A percentile compares a stretch with the other conserved stretches of the same genome.
phyloP scores from a whole-genome alignment of 2,888 invertebrate species.

The Xylota sylvarum region DNA sequence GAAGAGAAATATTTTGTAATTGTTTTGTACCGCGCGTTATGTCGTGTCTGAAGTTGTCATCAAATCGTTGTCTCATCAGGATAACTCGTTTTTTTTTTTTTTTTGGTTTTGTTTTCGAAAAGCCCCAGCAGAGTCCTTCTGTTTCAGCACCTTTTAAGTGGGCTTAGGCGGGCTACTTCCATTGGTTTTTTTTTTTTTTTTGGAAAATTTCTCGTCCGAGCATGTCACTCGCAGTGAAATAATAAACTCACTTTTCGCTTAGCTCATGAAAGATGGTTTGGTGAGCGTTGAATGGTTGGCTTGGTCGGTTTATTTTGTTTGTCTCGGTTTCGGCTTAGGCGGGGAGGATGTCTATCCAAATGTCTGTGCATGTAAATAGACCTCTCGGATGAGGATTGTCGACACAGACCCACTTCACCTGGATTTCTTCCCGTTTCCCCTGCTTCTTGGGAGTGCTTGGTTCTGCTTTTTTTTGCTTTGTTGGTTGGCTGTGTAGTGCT shows the following conservation, averaged over 20 bases:
- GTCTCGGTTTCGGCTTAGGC: constrained; percentile 50
- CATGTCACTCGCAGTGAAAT: constrained; percentile 41
- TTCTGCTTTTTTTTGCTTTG: constrained; percentile 18
- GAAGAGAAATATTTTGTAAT: constrained; percentile 58
- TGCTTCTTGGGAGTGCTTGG: neutral
- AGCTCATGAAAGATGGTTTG: constrained; percentile 14
- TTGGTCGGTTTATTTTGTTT: constrained; percentile 46
- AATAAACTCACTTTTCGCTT: constrained; percentile 4
- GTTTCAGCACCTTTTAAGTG: constrained; percentile 63
- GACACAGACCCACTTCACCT: constrained; percentile 68
- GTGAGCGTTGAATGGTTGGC: constrained; percentile 30
- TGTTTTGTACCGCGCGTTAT: constrained; percentile 35
- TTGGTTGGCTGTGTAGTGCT: constrained; percentile 30
- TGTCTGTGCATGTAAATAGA: constrained; percentile 73
- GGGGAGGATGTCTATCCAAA: constrained; percentile 44
- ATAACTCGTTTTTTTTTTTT: too few relatives aligned
- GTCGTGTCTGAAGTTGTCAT: constrained; percentile 49
- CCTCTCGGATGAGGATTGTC: constrained; percentile 50
- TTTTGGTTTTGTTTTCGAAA: too few relatives aligned
- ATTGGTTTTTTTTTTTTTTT: constrained; percentile 1
- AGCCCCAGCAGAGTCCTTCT: constrained; percentile 29
- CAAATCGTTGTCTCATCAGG: constrained; percentile 16
- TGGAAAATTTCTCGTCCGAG: constrained; percentile 27
- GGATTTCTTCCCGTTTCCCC: constrained; percentile 49
- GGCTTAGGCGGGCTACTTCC: constrained; percentile 25